These are phyloP conservation scores for Rhabdomys pumilio DNA, from an alignment of 2,797 vertebrate species.

Conservation along the genomic window DNA sequence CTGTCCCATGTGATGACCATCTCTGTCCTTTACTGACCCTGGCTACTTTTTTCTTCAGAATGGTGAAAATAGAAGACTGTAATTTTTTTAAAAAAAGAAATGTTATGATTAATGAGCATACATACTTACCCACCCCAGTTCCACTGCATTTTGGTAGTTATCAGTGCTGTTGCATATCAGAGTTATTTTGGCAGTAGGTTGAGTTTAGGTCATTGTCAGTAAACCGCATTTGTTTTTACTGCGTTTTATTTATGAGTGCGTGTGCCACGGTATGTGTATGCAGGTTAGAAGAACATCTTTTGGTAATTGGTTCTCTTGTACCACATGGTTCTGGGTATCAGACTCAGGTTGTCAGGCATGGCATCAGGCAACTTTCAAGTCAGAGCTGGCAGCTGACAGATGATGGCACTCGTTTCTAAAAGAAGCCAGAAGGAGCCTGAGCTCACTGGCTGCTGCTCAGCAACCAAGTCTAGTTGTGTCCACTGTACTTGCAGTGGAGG, in stretches of 20 bases:
- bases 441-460: background rate
- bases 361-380: background rate
- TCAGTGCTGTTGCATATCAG: background rate
- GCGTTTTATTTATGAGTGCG: background rate
- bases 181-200: background rate
- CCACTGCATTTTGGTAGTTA: background rate
- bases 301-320: background rate
- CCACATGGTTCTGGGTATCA: background rate
- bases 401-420: conserved; percentile 37
- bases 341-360: background rate
- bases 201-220: background rate
- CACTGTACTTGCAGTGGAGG: background rate
- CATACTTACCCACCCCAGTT: background rate
- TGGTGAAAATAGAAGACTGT: background rate
- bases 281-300: background rate
- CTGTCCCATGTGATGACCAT: background rate
- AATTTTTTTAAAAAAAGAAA: background rate
- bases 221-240: background rate
- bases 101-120: background rate
- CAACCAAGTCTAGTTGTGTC: background rate
- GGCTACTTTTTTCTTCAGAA: conserved; percentile 15
- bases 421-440: conserved; percentile 28
- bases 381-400: background rate
- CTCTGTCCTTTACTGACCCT: background rate
- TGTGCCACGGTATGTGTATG: background rate